Evolutionary conservation across 2,113 vertebrate species (phyloP).

Genomic region (Cryptoleucopteryx plumbea): DNA sequence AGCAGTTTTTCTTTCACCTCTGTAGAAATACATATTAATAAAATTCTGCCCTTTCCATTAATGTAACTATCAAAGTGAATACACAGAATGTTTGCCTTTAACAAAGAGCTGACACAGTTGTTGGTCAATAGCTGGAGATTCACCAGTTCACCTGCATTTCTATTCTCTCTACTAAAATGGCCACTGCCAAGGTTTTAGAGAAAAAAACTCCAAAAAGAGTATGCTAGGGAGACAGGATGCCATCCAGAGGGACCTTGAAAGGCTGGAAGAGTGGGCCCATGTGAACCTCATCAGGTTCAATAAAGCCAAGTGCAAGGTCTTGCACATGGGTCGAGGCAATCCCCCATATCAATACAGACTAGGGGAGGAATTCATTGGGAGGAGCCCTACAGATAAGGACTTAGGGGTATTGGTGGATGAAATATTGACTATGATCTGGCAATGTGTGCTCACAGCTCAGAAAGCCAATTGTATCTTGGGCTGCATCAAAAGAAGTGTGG

Average conservation of each 20-base stretch:
- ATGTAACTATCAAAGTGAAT: neutral
- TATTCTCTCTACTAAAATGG: neutral
- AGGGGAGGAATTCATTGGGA: neutral
- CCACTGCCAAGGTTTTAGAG: neutral
- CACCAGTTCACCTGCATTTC: neutral
- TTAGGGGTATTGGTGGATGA: neutral
- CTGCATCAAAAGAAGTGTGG: too few species aligned
- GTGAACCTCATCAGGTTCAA: neutral
- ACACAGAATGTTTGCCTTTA: neutral
- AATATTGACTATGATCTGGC: neutral
- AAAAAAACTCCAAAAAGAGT: neutral
- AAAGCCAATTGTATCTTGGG: neutral
- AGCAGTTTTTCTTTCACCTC: neutral
- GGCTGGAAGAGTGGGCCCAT: neutral
- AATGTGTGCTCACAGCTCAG: neutral
- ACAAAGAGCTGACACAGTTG: neutral
- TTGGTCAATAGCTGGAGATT: neutral
- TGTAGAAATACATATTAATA: neutral
- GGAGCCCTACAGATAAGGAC: neutral
- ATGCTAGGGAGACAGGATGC: fast-evolving
- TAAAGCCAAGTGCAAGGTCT: neutral
- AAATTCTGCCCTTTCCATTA: neutral
- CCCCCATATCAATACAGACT: neutral
- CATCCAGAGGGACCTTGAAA: too few species aligned
- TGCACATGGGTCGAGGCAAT: neutral